These are phyloP conservation scores for human (Homo sapiens) DNA, from an alignment of 2,113 vertebrate genomes.

Conservation along the genomic window DNA sequence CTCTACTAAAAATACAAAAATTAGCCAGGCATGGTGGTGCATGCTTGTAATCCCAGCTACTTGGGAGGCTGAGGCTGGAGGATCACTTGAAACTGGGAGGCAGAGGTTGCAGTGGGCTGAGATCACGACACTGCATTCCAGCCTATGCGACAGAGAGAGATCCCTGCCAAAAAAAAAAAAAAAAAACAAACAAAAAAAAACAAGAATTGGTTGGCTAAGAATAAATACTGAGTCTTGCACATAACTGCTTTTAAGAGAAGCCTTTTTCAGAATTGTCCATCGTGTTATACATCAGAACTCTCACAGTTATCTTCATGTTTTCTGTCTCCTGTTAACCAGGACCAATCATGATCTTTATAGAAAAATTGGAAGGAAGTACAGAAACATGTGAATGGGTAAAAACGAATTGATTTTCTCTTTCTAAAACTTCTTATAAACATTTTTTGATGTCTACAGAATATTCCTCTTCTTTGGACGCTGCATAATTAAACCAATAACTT, in stretches of 20 bases:
- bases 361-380: background rate
- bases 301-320: background rate
- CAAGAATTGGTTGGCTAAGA: background rate
- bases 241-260: background rate
- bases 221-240: background rate
- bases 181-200: background rate
- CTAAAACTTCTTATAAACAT: background rate
- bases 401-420: background rate
- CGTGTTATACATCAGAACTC: fast-evolving
- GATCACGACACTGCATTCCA: too few relatives aligned
- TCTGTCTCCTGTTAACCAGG: background rate
- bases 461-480: background rate
- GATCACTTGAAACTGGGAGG: too few relatives aligned
- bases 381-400: background rate
- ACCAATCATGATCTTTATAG: background rate
- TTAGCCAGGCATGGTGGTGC: too few relatives aligned
- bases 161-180: background rate
- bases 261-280: background rate
- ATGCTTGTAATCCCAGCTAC: too few relatives aligned
- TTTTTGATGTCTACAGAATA: background rate
- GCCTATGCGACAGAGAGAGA: background rate
- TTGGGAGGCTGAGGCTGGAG: too few relatives aligned
- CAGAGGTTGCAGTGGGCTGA: too few relatives aligned
- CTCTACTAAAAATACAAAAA: too few relatives aligned
- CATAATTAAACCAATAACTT: background rate